Evolutionary conservation across 2,888 invertebrate species (phyloP), one percentile per base, ranked within the genome.

Genomic region (Chesias legatella): DNA sequence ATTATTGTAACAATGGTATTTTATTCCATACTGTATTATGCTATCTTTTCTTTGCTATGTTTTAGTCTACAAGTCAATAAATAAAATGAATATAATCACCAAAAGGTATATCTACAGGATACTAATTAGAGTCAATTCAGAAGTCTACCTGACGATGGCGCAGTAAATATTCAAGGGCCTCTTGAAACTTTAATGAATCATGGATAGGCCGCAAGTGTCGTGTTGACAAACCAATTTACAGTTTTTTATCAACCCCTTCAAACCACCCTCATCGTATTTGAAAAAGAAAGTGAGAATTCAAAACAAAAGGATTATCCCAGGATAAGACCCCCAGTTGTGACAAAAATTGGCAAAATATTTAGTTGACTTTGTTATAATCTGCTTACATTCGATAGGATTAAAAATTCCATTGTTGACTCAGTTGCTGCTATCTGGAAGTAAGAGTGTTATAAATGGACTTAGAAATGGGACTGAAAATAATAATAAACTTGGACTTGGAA

Each of bases 281-380:
- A 73, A 66, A 73, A 74, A 72, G 75, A 75, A 76, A 76, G 73
- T 78, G 73, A 48, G 43, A 48, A 39, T 42, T n/a, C 35, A 52
- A 52, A 58, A 54, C 67, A 72, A 72, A 53, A 9, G 53, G 51
- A 48, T 51, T 46, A 46, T 33, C 37, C 43, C n/a, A 32, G 38
- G 67, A 72, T 77, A 60, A 77, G 81, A 83, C 86, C 85, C 80
- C 82, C 83, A 77, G 58, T 78, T 72, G 79, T 75, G 81, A 73
- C 73, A 69, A 60, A 69, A 75, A 73, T 85, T 80, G 76, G 67
- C 86, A 82, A 84, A 86, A 86, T 85, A 86, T 88, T 85, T 76
- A 69, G 56, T 59, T 31, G 38, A 49, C 47, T 73, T 77, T 78
- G 72, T 74, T 73, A 53, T 63, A 60, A 69, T 60, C 71, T 66